These are phyloP conservation scores for Catotricha subobsoleta DNA, from an alignment of 2,888 invertebrate genomes.

Conservation along the genomic window DNA sequence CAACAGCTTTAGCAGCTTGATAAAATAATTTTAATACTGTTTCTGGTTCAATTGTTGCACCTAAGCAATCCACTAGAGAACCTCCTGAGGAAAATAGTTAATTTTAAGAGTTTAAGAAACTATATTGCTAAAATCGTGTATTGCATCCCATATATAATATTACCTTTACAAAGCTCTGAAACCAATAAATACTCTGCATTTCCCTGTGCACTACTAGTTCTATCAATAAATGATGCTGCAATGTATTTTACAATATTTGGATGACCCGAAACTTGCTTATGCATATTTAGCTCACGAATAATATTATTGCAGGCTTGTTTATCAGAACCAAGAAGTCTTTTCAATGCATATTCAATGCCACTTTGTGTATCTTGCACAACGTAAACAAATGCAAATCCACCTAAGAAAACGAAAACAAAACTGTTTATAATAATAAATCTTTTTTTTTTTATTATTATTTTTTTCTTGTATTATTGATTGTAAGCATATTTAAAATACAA, in stretches of 20 bases:
- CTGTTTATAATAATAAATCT: not conserved
- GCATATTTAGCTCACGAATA: conserved; percentile 62
- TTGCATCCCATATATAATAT: too few species aligned
- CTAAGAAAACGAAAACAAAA: conserved; percentile 34
- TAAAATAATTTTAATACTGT: conserved; percentile 73
- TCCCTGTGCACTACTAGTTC: conserved; percentile 58
- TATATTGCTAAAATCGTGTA: too few species aligned
- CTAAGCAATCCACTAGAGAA: conserved; percentile 25
- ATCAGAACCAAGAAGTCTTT: conserved; percentile 69
- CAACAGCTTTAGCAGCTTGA: conserved; percentile 76
- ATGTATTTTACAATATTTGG: conserved; percentile 81
- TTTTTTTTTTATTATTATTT: not conserved
- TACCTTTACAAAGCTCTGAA: conserved; percentile 82
- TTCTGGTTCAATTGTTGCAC: conserved; percentile 26
- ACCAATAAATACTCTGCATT: conserved; percentile 80
- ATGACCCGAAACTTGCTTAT: conserved; percentile 82
- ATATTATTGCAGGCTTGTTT: conserved; percentile 63
- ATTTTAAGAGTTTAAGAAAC: not conserved
- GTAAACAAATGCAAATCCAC: conserved; percentile 92
- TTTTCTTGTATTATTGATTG: not conserved
- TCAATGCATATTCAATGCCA: conserved; percentile 82
- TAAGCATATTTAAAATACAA: not conserved
- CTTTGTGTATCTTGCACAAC: conserved; percentile 75
- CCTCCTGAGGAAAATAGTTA: conserved; percentile 25
- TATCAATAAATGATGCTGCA: conserved; percentile 65